Evolutionary conservation across 2,113 vertebrate genomes (phyloP).

Genomic region (Plestiodon gilberti): DNA sequence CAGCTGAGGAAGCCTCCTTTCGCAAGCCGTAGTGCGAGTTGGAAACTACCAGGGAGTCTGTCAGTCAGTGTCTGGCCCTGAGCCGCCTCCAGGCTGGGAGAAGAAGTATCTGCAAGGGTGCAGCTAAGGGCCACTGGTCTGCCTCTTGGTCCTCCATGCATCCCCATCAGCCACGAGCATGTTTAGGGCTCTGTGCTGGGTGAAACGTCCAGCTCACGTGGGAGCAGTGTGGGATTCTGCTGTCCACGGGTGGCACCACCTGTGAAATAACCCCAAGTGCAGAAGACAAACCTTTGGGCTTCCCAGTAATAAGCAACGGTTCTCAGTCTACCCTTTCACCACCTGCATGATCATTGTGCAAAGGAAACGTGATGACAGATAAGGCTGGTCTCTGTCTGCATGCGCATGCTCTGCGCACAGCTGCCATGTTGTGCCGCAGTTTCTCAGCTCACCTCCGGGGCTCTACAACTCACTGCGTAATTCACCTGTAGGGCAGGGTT

Average conservation of each 20-base stretch:
- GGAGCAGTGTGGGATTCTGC: too few relatives aligned
- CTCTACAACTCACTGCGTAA: too few relatives aligned
- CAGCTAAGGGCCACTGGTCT: not conserved
- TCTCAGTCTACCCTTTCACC: too few relatives aligned
- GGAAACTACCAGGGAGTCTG: not conserved
- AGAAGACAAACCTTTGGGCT: too few relatives aligned
- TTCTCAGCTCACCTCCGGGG: too few relatives aligned
- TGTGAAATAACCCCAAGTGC: too few relatives aligned
- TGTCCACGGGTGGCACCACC: too few relatives aligned
- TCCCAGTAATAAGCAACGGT: too few relatives aligned
- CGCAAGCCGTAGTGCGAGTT: not conserved
- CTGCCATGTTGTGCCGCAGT: not conserved
- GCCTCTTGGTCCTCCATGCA: too few relatives aligned
- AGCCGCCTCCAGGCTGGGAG: not conserved
- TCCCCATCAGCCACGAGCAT: not conserved
- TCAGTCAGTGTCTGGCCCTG: not conserved
- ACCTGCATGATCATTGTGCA: too few relatives aligned
- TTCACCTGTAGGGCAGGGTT: too few relatives aligned
- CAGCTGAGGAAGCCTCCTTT: not conserved
- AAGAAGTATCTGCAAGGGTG: not conserved
- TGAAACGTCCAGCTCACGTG: not conserved
- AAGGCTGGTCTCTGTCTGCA: not conserved
- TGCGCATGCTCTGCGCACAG: not conserved
- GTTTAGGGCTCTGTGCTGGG: not conserved
- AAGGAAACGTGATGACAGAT: not conserved